Conservation (phyloP, 1,140 invertebrate genomes). For the Leptinotarsa lineolata region DNA sequence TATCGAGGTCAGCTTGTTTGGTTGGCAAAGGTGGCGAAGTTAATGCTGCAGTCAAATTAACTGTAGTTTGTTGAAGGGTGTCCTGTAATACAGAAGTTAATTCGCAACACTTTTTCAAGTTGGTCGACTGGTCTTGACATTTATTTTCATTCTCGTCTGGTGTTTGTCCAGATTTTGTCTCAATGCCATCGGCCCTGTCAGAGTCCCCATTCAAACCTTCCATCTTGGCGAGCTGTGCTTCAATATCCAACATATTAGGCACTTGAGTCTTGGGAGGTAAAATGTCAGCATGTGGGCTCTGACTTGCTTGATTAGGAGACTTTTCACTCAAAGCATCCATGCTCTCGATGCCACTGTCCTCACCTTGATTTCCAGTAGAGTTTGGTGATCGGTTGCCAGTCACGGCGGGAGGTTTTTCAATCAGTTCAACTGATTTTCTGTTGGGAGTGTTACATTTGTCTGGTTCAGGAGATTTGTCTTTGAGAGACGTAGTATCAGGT, state of each 20-base stretch:
- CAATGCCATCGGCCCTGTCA: conserved; percentile 19
- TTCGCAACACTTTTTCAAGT: conserved; percentile 49
- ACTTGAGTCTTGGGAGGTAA: conserved; percentile 54
- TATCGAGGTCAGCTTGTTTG: conserved; percentile 37
- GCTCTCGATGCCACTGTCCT: conserved; percentile 90
- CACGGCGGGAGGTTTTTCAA: conserved; percentile 31
- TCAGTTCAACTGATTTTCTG: conserved; percentile 34
- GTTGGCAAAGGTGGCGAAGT: conserved; percentile 18
- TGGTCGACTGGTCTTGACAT: conserved; percentile 41
- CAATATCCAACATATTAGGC: conserved; percentile 66
- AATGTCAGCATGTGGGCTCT: conserved; percentile 60
- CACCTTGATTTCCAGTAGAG: conserved; percentile 63
- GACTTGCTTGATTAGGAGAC: conserved; percentile 69
- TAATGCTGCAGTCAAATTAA: conserved; percentile 25
- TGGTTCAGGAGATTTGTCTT: conserved; percentile 52
- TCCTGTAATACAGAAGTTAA: conserved; percentile 50
- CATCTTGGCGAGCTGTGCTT: conserved; percentile 70
- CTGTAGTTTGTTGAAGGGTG: conserved; percentile 42
- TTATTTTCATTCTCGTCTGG: conserved; percentile 56
- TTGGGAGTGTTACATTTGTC: conserved; percentile 52
- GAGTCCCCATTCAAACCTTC: conserved; percentile 59
- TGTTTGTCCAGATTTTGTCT: not conserved
- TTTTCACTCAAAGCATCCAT: conserved; percentile 93
- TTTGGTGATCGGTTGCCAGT: conserved; percentile 48
- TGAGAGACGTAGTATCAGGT: conserved; percentile 12